Percentiles rank a stretch among this genome's conserved stretches.
These are phyloP conservation scores for Catajapyx aquilonaris DNA, from an alignment of 1,140 invertebrate genomes.

Conservation along the genomic window DNA sequence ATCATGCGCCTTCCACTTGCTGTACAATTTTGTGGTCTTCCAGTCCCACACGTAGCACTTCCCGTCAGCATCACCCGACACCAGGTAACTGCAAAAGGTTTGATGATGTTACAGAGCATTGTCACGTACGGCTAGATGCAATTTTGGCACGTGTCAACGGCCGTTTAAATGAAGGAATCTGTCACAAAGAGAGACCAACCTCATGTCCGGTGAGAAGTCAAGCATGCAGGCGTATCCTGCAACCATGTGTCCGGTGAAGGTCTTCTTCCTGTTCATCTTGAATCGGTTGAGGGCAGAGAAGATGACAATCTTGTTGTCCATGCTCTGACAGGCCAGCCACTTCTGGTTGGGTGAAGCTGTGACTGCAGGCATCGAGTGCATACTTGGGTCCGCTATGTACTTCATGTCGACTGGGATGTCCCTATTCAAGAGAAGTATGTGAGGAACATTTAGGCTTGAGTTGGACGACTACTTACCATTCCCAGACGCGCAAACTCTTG, in stretches of 20 bases:
- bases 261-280: constrained; percentile 94
- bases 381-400: constrained; percentile 97
- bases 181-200: constrained; percentile 26
- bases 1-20: constrained; percentile 98
- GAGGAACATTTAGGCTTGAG: no score
- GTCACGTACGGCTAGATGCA: no score
- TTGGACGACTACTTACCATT: constrained; percentile 48
- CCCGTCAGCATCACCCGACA: constrained; percentile 98
- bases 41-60: constrained; percentile 99
- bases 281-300: constrained; percentile 94
- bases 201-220: constrained; percentile 98
- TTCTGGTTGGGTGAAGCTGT: constrained; percentile 89
- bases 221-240: constrained; percentile 94
- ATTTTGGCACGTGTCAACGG: no score
- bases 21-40: constrained; percentile 95
- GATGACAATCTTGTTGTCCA: constrained; percentile 98
- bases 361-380: constrained; percentile 98
- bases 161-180: constrained; percentile 5
- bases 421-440: no score
- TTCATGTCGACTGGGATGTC: constrained; percentile 99
- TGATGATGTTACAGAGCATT: no score
- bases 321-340: constrained; percentile 96
- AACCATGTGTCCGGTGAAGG: constrained; percentile 97
- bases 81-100: constrained; percentile 58
- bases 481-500: constrained; percentile 96